Percentiles rank a stretch among this genome's conserved stretches.
Evolutionary conservation across 2,797 vertebrate species (phyloP).

Genomic region (Pangasius krempfi): DNA sequence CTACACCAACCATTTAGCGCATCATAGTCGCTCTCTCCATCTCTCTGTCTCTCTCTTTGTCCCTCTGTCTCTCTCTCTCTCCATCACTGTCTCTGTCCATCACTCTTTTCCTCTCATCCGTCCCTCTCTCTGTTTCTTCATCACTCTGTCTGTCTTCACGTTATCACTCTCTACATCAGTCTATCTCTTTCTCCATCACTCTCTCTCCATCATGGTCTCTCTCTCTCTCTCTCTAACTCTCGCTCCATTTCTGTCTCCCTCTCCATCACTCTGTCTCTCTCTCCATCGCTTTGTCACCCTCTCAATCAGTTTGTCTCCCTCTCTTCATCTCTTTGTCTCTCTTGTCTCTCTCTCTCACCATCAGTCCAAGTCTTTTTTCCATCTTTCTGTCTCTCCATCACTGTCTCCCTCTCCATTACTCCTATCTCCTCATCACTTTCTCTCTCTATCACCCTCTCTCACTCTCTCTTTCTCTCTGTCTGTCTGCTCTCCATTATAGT

Average conservation of each 20-base stretch:
- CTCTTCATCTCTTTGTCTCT: neutral
- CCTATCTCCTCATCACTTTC: no score
- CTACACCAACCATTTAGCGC: neutral
- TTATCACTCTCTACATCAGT: neutral
- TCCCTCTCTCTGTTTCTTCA: neutral
- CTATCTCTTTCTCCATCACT: neutral
- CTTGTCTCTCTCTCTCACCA: neutral
- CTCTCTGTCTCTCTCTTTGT: constrained; percentile 2
- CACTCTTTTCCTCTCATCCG: neutral
- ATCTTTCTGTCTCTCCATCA: no score
- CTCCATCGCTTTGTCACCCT: no score
- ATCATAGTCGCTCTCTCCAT: neutral
- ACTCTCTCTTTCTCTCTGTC: no score
- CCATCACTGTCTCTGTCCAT: neutral
- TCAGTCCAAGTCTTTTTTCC: no score
- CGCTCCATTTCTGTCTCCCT: neutral
- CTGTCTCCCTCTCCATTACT: no score
- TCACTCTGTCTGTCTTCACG: neutral
- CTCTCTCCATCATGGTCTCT: neutral
- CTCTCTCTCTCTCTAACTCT: no score
- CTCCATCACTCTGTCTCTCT: constrained; percentile 8
- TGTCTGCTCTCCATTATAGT: no score
- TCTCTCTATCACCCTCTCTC: no score
- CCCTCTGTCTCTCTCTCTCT: no score
- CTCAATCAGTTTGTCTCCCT: neutral